Base-by-base conservation (phyloP, 2,797 vertebrate genomes). In the Mus caroli region DNA sequence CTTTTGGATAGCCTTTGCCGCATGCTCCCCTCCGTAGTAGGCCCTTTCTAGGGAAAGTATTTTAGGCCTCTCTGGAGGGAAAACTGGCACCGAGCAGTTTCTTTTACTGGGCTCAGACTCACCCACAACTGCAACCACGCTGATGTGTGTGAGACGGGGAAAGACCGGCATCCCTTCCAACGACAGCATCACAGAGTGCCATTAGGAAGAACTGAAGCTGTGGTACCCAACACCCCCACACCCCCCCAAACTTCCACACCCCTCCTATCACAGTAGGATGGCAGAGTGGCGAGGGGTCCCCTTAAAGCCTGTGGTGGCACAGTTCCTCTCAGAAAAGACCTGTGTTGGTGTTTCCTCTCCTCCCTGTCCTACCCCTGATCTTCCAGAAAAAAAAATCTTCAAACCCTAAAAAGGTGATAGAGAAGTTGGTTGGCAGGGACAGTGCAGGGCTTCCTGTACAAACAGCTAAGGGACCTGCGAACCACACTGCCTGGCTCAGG, bases 381-480 rank as follows among this genome's bases (percentile, higher is more conserved):
- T 62, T 67, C 34, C 77, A 87, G 71, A 20, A 78, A 50, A 50
- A 50, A 50, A 50, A 50, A 78, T 71, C 14, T 87, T 71, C 52
- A n/a, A 88, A 50, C 52, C 28, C 75, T 76, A 1, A 82, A 82
- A 71, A 93, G 67, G 96, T 73, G 14, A 73, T 80, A 34, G 37
- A 56, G 52, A 77, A 78, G n/a, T 80, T 85, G 90, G 73, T 76
- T 60, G 69, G 83, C 86, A 80, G 76, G 40, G 40, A 79, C 46
- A 22, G 80, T 28, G 76, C 86, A 89, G 86, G 94, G 84, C 87
- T 95, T 95, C 73, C 95, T 95, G 92, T 7, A 4, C 2, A 28
- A 52, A 60, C 80, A 50, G 52, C 77, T 34, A 64, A 62, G 46
- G 7, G 56, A 77, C 82, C 76, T 24, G 64, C 34, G 1, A 69